Evolutionary conservation across 2,797 vertebrate genomes (phyloP).

Genomic region (Bradypodion pumilum): DNA sequence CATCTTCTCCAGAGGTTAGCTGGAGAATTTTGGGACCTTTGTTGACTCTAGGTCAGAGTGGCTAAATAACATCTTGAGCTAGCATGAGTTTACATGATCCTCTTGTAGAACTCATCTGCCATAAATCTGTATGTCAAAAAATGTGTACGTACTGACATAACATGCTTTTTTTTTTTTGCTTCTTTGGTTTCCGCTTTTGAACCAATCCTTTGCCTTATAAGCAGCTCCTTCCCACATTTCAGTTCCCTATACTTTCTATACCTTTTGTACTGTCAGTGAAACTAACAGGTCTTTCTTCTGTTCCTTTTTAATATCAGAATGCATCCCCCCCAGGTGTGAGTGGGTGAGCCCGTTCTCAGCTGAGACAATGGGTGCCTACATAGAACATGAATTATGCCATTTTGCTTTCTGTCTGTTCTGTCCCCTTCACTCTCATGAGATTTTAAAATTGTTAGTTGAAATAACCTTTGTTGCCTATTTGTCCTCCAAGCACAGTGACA

Average conservation of each 20-base stretch:
- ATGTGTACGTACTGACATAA: neutral
- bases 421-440: neutral
- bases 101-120: neutral
- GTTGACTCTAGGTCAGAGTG: neutral
- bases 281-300: constrained; percentile 8
- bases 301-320: neutral
- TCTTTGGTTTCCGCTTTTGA: neutral
- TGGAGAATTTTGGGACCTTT: neutral
- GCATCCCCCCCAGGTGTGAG: neutral
- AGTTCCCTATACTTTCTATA: neutral
- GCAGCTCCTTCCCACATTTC: neutral
- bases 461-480: constrained; percentile 25
- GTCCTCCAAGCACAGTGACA: neutral
- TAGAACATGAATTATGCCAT: constrained; percentile 25
- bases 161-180: too few relatives aligned
- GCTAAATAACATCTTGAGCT: neutral
- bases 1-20: neutral
- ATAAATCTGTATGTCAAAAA: constrained; percentile 6
- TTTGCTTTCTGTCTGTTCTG: constrained; percentile 9
- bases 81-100: neutral
- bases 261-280: constrained; percentile 37
- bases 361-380: neutral
- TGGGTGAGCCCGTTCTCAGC: constrained; percentile 25
- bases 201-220: neutral
- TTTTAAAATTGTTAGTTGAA: constrained; percentile 33